These are phyloP conservation scores for Dipodomys stephensi DNA, from an alignment of 2,113 vertebrate species.

Conservation along the genomic window DNA sequence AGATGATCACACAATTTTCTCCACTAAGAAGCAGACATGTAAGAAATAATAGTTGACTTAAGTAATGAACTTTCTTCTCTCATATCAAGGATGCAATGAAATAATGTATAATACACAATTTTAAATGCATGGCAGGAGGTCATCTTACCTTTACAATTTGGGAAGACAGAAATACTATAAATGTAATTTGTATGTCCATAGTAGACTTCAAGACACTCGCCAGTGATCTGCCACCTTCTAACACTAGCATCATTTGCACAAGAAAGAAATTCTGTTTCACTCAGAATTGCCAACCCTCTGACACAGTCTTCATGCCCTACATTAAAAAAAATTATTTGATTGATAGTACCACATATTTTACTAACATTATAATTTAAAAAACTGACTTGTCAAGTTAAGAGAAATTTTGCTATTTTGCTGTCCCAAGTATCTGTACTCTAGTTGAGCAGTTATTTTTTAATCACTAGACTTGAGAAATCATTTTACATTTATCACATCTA, in stretches of 20 bases:
- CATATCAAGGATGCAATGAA: not conserved
- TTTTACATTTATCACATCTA: conserved; percentile 37
- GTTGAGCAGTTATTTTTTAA: not conserved
- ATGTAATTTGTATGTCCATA: conserved; percentile 98
- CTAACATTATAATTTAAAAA: conserved; percentile 41
- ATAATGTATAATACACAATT: conserved; percentile 26
- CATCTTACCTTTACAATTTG: conserved; percentile 92
- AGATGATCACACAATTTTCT: not conserved
- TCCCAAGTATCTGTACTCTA: not conserved
- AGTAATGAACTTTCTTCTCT: not conserved
- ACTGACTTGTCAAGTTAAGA: conserved; percentile 50
- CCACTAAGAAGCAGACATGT: not conserved
- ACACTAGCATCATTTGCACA: conserved; percentile 97
- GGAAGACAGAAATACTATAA: conserved; percentile 96
- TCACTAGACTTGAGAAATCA: not conserved
- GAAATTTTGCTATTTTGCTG: not conserved
- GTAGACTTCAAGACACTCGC: conserved; percentile 95
- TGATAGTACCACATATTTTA: not conserved
- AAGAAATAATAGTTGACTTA: not conserved
- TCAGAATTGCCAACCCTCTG: conserved; percentile 95
- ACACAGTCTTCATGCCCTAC: conserved; percentile 99
- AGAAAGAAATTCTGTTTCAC: conserved; percentile 95
- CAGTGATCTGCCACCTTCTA: conserved; percentile 95
- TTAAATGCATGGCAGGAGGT: not conserved
- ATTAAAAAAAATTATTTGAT: conserved; percentile 33